Evolutionary conservation across 1,140 invertebrate genomes (phyloP), one percentile per base, ranked within the genome.

Genomic region (Solenopsis fugax): DNA sequence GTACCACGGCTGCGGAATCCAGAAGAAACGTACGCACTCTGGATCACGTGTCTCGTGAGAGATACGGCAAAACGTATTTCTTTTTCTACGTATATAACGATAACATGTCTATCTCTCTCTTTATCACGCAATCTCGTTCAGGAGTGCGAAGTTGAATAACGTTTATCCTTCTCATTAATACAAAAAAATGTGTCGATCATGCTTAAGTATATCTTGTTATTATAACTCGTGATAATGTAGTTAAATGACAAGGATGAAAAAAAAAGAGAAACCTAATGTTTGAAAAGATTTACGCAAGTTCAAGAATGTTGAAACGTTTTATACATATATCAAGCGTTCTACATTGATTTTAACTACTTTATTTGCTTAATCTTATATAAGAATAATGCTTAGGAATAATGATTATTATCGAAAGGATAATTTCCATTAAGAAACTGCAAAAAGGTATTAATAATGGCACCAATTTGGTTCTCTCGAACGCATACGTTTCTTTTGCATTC

Each of bases 401-500:
- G 12, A 29, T 45, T 34, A 34, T 13, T 45, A 73, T 60, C 45
- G 7, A 60, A 60, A 73, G 41, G 21, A 75, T 37, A 58, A 84
- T 18, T 73, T 60, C 29, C 48, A 71, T 37, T 50, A 81, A 41
- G 18, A 71, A 41, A 41, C 10, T 67, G n/a, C 52, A 84, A 82
- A 64, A 29, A 1, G 13, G 34, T 81, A 76, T 56, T 71, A 75
- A 56, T 54, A 77, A 88, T 71, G 54, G 69, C 60, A 78, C 60
- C 77, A 62, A 84, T 56, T 18, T 54, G 18, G 18, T 72, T 56
- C 10, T 56, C 62, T 72, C n/a, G 29, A 71, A 91, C 41, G 90
- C 90, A 91, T 91, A 87, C 89, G 89, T 91, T 84, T 60, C 89
- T 89, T 82, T 85, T 85, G 84, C 54, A 90, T 84, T 69, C 72